Evolutionary conservation across 2,797 vertebrate genomes (phyloP), one percentile per base, ranked within the genome.

Genomic region (Premnoplex brunnescens): DNA sequence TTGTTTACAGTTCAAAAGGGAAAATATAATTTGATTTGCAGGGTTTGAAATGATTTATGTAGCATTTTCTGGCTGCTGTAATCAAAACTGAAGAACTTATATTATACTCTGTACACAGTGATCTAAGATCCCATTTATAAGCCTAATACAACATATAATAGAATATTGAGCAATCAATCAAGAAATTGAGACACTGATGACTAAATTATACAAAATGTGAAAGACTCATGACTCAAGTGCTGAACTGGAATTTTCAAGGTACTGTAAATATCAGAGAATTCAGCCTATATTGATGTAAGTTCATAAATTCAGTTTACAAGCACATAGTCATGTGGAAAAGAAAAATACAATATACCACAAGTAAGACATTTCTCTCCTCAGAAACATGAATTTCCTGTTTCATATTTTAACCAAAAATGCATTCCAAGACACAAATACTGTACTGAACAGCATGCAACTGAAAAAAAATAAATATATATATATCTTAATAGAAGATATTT

Each of bases 231-330:
- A 89, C 64, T 92, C 36, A 94, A 0, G 37, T 79, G 52, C 68
- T 91, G 66, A 88, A 26, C 27, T 1, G 92, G 67, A 67, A 78
- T 89, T 87, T 97, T 77, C 58, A 89, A 49, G 27, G 67, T 87
- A 78, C 43, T 88, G 82, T 90, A 96, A 95, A 95, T 95, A 91
- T 73, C 69, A 84, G 9, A 72, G 58, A 89, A 93, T 90, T 93
- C 85, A 80, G 51, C n/a, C 68, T 89, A 76, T 7, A 37, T 79
- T 92, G 51, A 74, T 91, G 24, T 26, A 88, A 85, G 49, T 93
- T 66, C 91, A 91, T 96, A 96, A 95, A 96, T 96, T 91, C 59
- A 59, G 62, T 82, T 91, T 92, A 76, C 48, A 87, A 95, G 85
- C 30, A 91, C 20, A 14, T 56, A 87, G n/a, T 67, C 44, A 56